Evolutionary conservation across 2,888 invertebrate genomes (phyloP).

Genomic region (Ochropleura leucogaster): DNA sequence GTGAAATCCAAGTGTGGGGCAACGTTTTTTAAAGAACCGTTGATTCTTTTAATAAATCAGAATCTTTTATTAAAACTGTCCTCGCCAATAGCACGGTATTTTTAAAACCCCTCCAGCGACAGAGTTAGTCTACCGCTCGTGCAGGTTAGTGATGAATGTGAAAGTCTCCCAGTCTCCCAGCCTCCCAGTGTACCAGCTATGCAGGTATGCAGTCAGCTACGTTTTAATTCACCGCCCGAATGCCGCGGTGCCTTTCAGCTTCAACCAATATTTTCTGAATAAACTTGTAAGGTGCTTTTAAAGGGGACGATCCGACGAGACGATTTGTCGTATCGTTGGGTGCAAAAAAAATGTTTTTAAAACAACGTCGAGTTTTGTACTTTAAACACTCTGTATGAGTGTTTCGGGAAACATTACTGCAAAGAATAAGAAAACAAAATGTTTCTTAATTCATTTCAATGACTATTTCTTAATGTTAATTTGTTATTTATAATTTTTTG

Average conservation of each 20-base stretch:
- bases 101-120: slow-evolving; percentile 7
- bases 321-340: slow-evolving; percentile 20
- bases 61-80: not conserved
- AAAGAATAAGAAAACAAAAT: too few species aligned
- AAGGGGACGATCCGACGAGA: slow-evolving; percentile 50
- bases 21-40: too few species aligned
- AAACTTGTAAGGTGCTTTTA: slow-evolving; percentile 59
- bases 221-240: slow-evolving; percentile 63
- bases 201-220: slow-evolving; percentile 50
- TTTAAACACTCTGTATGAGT: too few species aligned
- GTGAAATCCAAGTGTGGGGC: too few species aligned
- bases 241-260: slow-evolving; percentile 56
- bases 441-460: too few species aligned
- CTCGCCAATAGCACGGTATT: not conserved
- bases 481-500: too few species aligned
- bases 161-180: slow-evolving; percentile 19
- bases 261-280: slow-evolving; percentile 71
- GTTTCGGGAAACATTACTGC: too few species aligned
- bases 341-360: not conserved
- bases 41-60: too few species aligned
- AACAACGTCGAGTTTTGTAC: too few species aligned
- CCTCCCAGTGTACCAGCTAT: not conserved
- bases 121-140: slow-evolving; percentile 6
- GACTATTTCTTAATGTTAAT: too few species aligned
- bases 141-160: slow-evolving; percentile 52